Conservation (phyloP, 2,113 vertebrate species). For the Rhinichthys klamathensis region DNA sequence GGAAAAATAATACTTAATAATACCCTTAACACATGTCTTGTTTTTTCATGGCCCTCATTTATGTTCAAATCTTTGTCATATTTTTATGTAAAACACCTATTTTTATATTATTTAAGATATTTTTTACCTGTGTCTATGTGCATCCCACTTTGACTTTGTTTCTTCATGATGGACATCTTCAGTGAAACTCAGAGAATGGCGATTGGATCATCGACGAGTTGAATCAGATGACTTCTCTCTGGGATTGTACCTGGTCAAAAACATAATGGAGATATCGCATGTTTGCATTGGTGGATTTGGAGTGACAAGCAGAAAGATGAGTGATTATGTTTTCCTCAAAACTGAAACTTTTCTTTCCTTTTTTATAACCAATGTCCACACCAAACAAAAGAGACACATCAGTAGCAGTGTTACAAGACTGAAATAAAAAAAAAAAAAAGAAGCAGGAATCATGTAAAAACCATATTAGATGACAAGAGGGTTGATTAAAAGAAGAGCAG, state of each 20-base stretch:
- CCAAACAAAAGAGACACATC: background rate
- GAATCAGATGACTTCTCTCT: too few species aligned
- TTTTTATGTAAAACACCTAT: conserved; percentile 14
- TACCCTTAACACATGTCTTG: background rate
- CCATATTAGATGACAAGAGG: background rate
- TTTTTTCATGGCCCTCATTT: background rate
- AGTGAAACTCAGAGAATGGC: background rate
- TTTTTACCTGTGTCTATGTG: background rate
- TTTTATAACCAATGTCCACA: background rate
- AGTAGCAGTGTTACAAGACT: background rate
- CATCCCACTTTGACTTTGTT: background rate
- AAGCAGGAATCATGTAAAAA: conserved; percentile 9
- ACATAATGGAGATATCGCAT: background rate
- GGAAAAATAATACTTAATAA: background rate
- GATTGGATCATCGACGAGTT: background rate
- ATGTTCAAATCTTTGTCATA: background rate
- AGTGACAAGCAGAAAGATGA: background rate
- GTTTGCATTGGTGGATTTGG: background rate
- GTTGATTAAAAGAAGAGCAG: background rate
- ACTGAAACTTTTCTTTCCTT: background rate
- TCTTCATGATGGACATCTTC: background rate
- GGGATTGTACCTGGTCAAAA: background rate
- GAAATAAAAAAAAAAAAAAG: background rate
- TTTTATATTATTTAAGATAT: conserved; percentile 8
- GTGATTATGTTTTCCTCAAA: background rate